Conservation (phyloP, 1,140 invertebrate genomes). For the Caenorhabditis remanei region DNA sequence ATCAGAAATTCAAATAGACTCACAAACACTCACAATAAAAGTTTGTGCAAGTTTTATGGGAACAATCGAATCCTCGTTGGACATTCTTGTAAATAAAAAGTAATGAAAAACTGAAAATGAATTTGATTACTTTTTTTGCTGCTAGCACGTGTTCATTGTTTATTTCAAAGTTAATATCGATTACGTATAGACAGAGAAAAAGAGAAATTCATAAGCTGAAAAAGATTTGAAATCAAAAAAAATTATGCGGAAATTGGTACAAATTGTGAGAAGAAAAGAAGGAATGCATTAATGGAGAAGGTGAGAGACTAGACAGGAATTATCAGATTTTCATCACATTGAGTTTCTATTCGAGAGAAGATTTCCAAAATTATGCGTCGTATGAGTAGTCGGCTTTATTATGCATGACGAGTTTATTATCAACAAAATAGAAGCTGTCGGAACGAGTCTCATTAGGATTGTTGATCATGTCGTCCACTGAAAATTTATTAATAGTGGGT, state of each 20-base stretch:
- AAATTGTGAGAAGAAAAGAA: no score
- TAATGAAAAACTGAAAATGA: neutral
- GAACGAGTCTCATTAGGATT: slow-evolving; percentile 95
- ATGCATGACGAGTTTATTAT: slow-evolving; percentile 96
- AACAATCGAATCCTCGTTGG: slow-evolving; percentile 7
- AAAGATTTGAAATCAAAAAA: neutral
- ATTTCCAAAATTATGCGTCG: slow-evolving; percentile 80
- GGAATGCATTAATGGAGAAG: slow-evolving; percentile 15
- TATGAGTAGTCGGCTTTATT: slow-evolving; percentile 98
- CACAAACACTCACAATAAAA: slow-evolving; percentile 7
- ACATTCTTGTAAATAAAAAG: neutral
- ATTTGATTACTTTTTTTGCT: neutral
- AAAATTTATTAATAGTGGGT: slow-evolving; percentile 59
- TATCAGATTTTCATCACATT: slow-evolving; percentile 20
- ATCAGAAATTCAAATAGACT: neutral
- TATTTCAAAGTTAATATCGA: no score
- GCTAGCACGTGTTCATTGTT: no score
- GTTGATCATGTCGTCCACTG: slow-evolving; percentile 95
- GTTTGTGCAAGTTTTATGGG: slow-evolving; percentile 47
- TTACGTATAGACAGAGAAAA: neutral
- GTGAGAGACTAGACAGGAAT: neutral
- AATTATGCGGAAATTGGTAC: neutral
- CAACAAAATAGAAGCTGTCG: slow-evolving; percentile 98
- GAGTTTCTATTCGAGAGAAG: neutral
- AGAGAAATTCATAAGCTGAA: neutral